Conservation (phyloP, 1,140 invertebrate genomes). For the Bradysia coprophila region DNA sequence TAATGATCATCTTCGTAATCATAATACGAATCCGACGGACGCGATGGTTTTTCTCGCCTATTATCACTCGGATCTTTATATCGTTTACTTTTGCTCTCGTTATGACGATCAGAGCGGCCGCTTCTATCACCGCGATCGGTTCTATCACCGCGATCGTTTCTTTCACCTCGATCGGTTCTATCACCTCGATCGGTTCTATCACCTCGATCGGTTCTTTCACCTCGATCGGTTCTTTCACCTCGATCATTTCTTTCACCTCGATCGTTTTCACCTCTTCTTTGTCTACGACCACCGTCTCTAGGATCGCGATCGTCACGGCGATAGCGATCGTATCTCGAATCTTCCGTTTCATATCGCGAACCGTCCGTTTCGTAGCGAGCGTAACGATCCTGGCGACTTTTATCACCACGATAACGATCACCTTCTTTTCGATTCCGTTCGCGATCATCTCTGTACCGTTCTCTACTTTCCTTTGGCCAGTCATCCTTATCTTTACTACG, state of each 20-base stretch:
- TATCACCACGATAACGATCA: slow-evolving; percentile 2
- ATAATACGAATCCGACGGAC: slow-evolving; percentile 13
- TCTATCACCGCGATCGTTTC: slow-evolving; percentile 4
- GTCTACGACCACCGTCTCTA: slow-evolving; percentile 23
- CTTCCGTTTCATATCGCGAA: slow-evolving; percentile 10
- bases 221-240: not conserved
- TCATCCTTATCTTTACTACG: slow-evolving; percentile 10
- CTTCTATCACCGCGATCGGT: slow-evolving; percentile 7
- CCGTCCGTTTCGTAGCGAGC: slow-evolving; percentile 8
- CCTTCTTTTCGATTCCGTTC: slow-evolving; percentile 2
- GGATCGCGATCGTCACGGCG: slow-evolving; percentile 9
- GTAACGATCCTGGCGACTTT: not conserved
- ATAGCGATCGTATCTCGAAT: slow-evolving; percentile 8
- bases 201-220: too few species aligned
- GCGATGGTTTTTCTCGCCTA: slow-evolving; percentile 7
- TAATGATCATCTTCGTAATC: slow-evolving; percentile 4
- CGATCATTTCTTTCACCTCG: slow-evolving; percentile 8
- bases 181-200: slow-evolving; percentile 5
- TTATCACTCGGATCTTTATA: too few species aligned
- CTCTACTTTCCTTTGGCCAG: not conserved
- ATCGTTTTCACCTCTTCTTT: slow-evolving; percentile 10
- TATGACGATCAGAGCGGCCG: slow-evolving; percentile 9
- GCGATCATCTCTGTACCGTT: slow-evolving; percentile 7
- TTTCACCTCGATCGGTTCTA: slow-evolving; percentile 11
- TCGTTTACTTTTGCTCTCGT: not conserved